Evolutionary conservation across 2,888 invertebrate genomes (phyloP).

Genomic region (Smittia sp.): DNA sequence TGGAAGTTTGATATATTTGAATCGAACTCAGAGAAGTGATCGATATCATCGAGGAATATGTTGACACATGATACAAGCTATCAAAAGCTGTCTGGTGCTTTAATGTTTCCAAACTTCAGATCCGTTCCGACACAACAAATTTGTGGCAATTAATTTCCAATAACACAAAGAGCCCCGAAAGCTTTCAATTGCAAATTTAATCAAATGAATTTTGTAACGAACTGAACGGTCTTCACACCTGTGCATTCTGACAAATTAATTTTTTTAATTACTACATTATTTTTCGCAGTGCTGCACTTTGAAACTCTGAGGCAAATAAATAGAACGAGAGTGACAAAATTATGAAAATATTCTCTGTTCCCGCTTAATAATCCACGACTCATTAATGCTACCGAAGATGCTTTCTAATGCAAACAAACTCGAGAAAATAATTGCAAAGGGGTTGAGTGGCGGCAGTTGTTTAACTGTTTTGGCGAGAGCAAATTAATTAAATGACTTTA

Average conservation of each 20-base stretch:
- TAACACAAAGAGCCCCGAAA: too few species aligned
- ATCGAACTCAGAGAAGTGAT: too few species aligned
- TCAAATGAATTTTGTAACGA: not conserved
- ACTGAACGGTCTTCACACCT: not conserved
- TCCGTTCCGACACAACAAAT: too few species aligned
- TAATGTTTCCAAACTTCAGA: too few species aligned
- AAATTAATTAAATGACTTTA: conserved; percentile 6
- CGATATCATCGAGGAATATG: too few species aligned
- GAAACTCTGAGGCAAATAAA: not conserved
- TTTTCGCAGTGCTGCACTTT: not conserved
- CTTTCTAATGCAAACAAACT: not conserved
- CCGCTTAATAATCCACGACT: not conserved
- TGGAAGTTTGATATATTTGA: too few species aligned
- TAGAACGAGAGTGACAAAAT: not conserved
- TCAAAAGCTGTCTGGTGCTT: too few species aligned
- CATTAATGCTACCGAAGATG: conserved; percentile 7
- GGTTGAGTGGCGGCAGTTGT: not conserved
- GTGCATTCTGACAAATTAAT: conserved; percentile 8
- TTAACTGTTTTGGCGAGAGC: not conserved
- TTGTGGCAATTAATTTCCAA: too few species aligned
- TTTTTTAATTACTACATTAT: not conserved
- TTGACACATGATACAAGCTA: too few species aligned
- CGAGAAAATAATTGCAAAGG: not conserved
- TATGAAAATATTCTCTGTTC: not conserved
- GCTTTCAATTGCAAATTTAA: not conserved